These are phyloP conservation scores for Carabus problematicus DNA, from an alignment of 2,888 invertebrate species.

Conservation along the genomic window DNA sequence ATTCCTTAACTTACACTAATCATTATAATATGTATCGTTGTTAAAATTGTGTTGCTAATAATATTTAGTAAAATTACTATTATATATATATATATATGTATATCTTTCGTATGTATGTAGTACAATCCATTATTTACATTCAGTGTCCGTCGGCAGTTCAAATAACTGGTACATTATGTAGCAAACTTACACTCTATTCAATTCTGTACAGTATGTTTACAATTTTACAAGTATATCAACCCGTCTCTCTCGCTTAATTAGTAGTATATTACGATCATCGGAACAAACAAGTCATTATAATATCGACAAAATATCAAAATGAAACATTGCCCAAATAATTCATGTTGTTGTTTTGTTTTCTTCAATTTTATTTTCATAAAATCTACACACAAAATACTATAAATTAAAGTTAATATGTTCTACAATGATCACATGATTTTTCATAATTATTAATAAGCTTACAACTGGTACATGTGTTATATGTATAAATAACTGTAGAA, in stretches of 20 bases:
- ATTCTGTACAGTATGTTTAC: conserved; percentile 40
- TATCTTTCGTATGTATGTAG: conserved; percentile 2
- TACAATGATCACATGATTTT: conserved; percentile 40
- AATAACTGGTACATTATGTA: conserved; percentile 40
- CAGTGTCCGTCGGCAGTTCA: conserved; percentile 36
- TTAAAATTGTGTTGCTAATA: conserved; percentile 37
- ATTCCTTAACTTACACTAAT: conserved; percentile 23
- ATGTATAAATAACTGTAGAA: too few species aligned
- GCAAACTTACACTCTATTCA: conserved; percentile 39
- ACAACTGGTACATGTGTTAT: too few species aligned
- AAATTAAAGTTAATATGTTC: conserved; percentile 37
- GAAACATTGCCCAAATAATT: conserved; percentile 4
- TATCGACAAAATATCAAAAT: conserved; percentile 14
- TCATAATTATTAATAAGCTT: not conserved
- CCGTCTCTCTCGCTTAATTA: not conserved
- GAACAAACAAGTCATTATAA: too few species aligned
- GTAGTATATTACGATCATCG: too few species aligned
- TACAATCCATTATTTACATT: conserved; percentile 42
- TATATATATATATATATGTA: conserved; percentile 18
- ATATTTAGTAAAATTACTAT: not conserved
- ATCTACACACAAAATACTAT: conserved; percentile 41
- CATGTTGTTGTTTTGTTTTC: conserved; percentile 5
- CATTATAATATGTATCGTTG: conserved; percentile 33
- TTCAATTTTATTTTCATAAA: conserved; percentile 38
- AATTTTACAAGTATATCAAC: not conserved